Evolutionary conservation across 2,113 vertebrate genomes (phyloP).

Genomic region (Hydrochoerus hydrochaeris): DNA sequence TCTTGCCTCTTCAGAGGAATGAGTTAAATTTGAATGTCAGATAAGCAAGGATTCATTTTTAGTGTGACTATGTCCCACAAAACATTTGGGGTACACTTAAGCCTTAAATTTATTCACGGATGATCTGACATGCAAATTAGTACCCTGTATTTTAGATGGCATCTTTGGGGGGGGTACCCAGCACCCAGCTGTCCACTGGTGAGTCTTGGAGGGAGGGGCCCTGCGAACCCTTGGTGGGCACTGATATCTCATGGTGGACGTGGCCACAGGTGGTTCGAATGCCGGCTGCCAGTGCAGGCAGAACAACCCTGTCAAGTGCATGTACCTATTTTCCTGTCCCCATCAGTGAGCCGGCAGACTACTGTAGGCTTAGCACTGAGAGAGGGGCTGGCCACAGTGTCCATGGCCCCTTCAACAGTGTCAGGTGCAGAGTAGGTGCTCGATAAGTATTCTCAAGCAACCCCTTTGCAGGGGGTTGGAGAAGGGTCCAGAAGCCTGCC

Average conservation of each 20-base stretch:
- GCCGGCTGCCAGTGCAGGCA: rapidly evolving
- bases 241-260: rapidly evolving
- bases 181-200: rapidly evolving
- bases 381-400: neutral
- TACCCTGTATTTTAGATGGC: neutral
- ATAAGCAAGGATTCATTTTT: neutral
- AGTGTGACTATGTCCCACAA: too few relatives aligned
- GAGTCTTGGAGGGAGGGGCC: neutral
- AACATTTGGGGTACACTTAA: neutral
- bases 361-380: rapidly evolving
- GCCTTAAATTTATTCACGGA: too few relatives aligned
- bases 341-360: rapidly evolving
- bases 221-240: neutral
- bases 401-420: too few relatives aligned
- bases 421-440: neutral
- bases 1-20: rapidly evolving
- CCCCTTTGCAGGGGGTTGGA: neutral
- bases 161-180: neutral
- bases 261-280: neutral
- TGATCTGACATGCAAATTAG: neutral
- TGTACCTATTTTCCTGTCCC: rapidly evolving
- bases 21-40: neutral
- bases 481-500: neutral
- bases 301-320: rapidly evolving
- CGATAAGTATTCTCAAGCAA: rapidly evolving